These are phyloP conservation scores for Toxotes chatareus DNA, from an alignment of 2,113 vertebrate species.

Conservation along the genomic window DNA sequence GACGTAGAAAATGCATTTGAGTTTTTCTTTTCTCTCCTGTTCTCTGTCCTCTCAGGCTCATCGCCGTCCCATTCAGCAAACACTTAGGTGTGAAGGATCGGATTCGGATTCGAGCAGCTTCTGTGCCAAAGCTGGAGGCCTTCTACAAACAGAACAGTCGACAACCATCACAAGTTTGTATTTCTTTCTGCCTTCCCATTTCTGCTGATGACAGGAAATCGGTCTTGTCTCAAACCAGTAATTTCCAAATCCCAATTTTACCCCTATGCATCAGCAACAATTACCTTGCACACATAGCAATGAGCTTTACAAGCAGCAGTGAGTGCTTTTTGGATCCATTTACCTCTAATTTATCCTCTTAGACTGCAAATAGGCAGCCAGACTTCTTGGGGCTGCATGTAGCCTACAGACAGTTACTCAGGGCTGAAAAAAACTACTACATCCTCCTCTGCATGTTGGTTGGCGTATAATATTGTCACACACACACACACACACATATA, in stretches of 20 bases:
- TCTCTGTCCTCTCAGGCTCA: constrained; percentile 75
- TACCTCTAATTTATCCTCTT: too few relatives aligned
- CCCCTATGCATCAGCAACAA: not conserved
- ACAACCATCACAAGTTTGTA: constrained; percentile 83
- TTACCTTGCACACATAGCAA: too few relatives aligned
- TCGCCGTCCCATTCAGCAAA: constrained; percentile 87
- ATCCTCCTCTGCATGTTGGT: too few relatives aligned
- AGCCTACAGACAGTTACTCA: too few relatives aligned
- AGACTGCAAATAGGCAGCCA: too few relatives aligned
- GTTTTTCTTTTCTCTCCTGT: not conserved
- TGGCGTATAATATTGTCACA: too few relatives aligned
- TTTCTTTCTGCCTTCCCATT: not conserved
- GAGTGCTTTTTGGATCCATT: not conserved
- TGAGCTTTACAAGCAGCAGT: not conserved
- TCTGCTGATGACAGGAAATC: not conserved
- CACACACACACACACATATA: too few relatives aligned
- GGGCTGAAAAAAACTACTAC: too few relatives aligned
- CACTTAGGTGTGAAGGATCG: constrained; percentile 86
- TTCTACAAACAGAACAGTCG: constrained; percentile 82
- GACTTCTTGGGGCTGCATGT: too few relatives aligned
- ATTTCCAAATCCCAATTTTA: not conserved
- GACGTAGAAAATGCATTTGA: not conserved
- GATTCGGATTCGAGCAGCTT: constrained; percentile 73
- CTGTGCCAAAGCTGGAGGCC: constrained; percentile 83
- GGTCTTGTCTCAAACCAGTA: not conserved